Conservation (phyloP, 1,140 invertebrate species). For the Drosophila cardini region DNA sequence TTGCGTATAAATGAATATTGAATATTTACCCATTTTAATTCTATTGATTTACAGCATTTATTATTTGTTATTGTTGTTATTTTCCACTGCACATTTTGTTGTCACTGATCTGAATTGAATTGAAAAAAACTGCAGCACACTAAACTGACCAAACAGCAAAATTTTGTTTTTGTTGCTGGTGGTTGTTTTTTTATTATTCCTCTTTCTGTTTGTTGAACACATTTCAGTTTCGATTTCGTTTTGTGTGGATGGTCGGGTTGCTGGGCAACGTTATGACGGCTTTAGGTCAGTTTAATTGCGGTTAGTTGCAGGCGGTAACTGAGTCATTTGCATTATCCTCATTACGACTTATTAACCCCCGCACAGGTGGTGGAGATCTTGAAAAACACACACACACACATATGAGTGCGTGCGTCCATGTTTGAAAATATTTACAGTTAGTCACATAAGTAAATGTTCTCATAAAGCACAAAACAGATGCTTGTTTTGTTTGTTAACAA, state of each 20-base stretch:
- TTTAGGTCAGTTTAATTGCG: slow-evolving; percentile 77
- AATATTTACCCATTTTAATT: slow-evolving; percentile 57
- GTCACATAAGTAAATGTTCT: no score
- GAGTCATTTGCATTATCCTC: slow-evolving; percentile 66
- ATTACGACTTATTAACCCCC: slow-evolving; percentile 32
- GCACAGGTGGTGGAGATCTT: background rate
- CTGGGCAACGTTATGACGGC: slow-evolving; percentile 55
- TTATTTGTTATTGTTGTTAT: background rate
- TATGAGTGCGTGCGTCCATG: no score
- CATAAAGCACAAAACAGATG: no score
- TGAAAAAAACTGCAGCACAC: slow-evolving; percentile 37
- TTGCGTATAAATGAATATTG: slow-evolving; percentile 15
- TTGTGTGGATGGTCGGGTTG: slow-evolving; percentile 14
- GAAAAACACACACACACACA: background rate
- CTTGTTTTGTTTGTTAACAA: no score
- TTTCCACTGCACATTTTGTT: slow-evolving; percentile 14
- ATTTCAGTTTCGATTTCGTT: slow-evolving; percentile 51
- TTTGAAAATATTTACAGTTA: no score
- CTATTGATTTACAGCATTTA: background rate
- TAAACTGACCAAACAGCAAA: slow-evolving; percentile 49
- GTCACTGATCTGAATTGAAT: slow-evolving; percentile 25
- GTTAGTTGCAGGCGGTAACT: slow-evolving; percentile 59
- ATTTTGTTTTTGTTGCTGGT: slow-evolving; percentile 48
- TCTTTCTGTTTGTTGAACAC: slow-evolving; percentile 39
- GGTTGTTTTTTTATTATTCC: slow-evolving; percentile 44